These are phyloP conservation scores for Apotomis capreana DNA, from an alignment of 2,888 invertebrate genomes.

Conservation along the genomic window DNA sequence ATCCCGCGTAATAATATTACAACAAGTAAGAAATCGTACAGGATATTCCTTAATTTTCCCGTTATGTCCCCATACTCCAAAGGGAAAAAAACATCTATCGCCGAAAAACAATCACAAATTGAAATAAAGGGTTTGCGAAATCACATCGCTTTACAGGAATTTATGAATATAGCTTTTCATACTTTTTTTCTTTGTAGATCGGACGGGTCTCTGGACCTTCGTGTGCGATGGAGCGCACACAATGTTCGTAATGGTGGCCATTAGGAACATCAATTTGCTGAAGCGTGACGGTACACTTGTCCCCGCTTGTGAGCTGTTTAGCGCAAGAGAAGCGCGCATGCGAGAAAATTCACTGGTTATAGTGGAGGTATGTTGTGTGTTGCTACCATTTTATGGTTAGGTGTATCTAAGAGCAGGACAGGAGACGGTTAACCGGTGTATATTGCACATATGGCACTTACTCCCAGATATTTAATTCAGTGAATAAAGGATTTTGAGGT, in stretches of 20 bases:
- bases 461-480: no score
- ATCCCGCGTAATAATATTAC: no score
- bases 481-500: no score
- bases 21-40: no score
- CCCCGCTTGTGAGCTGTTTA: conserved; percentile 63
- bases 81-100: conserved; percentile 7
- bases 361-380: not conserved
- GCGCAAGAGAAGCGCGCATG: conserved; percentile 45
- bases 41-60: not conserved
- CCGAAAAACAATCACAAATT: conserved; percentile 54
- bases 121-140: conserved; percentile 58
- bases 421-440: no score
- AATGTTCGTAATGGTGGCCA: conserved; percentile 75
- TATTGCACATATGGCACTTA: no score
- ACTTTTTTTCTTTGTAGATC: conserved; percentile 62
- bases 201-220: conserved; percentile 62
- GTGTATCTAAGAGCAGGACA: no score
- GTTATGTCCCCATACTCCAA: not conserved
- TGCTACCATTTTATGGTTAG: no score
- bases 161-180: conserved; percentile 70
- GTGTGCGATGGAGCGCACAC: conserved; percentile 73
- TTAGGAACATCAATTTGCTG: conserved; percentile 74
- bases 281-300: conserved; percentile 72
- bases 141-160: conserved; percentile 60
- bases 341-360: conserved; percentile 28